These are phyloP conservation scores for Cuniculus paca DNA, from an alignment of 2,797 vertebrate genomes.

Conservation along the genomic window DNA sequence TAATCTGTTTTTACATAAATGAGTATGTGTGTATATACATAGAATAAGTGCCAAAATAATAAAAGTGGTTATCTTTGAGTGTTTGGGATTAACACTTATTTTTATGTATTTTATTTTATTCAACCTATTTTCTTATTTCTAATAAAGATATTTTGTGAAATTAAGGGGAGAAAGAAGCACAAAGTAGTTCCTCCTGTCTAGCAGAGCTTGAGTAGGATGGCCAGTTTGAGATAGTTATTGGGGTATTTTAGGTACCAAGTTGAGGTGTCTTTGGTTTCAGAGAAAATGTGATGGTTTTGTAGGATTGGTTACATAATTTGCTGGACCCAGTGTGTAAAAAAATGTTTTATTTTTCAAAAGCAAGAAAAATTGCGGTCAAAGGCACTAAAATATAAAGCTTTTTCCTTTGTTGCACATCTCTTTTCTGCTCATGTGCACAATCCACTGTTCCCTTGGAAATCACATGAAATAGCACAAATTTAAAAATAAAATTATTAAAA, in stretches of 20 bases:
- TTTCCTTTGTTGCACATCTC: not conserved
- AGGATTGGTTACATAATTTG: not conserved
- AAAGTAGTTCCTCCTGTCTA: not conserved
- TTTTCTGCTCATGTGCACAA: not conserved
- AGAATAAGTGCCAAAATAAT: not conserved
- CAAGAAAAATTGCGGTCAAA: not conserved
- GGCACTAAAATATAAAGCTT: not conserved
- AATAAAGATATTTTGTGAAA: slow-evolving; percentile 48
- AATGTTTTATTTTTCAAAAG: not conserved
- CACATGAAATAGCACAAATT: not conserved
- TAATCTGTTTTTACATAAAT: slow-evolving; percentile 34
- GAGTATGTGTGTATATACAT: not conserved
- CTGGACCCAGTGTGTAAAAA: not conserved
- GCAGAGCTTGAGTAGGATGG: not conserved
- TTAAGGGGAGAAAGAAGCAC: not conserved
- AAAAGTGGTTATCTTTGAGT: slow-evolving; percentile 6
- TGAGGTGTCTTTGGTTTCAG: not conserved
- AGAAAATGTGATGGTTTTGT: not conserved
- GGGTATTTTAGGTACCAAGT: not conserved
- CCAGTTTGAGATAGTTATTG: not conserved
- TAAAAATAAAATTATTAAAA: not conserved
- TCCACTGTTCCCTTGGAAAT: not conserved
- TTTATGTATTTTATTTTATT: slow-evolving; percentile 29
- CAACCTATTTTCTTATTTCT: slow-evolving; percentile 28
- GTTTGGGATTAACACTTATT: not conserved